Conservation (phyloP, 2,113 vertebrate genomes). For the Eulacestoma nigropectus region DNA sequence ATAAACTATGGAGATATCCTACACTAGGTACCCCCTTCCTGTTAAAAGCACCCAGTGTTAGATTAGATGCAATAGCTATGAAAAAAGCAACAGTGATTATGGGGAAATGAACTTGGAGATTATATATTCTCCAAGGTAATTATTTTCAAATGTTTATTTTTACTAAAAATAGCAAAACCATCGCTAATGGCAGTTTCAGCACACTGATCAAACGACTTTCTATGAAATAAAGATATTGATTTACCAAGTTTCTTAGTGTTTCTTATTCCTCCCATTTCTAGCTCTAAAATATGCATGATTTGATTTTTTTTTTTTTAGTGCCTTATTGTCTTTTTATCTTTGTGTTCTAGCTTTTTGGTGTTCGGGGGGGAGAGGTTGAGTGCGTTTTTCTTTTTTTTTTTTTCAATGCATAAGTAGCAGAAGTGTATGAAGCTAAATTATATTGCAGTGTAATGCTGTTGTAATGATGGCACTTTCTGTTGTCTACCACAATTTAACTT, state of each 20-base stretch:
- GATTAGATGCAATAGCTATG: background rate
- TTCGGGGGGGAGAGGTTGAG: background rate
- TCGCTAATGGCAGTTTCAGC: constrained; percentile 5
- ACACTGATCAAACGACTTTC: constrained; percentile 33
- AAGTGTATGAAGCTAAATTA: background rate
- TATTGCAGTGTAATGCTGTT: background rate
- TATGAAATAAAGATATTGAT: constrained; percentile 34
- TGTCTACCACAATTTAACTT: background rate
- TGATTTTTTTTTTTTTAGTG: background rate
- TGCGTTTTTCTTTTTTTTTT: too few relatives aligned
- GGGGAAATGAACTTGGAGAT: background rate
- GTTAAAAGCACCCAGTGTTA: background rate
- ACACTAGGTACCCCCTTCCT: background rate
- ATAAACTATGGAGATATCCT: background rate
- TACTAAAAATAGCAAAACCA: constrained; percentile 32
- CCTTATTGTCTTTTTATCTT: background rate
- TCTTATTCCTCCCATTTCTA: background rate
- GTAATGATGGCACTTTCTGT: background rate
- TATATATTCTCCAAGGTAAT: background rate
- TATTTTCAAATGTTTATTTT: constrained; percentile 52
- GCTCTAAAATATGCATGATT: background rate
- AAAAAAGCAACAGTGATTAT: background rate
- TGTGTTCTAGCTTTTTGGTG: background rate
- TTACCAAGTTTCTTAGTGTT: background rate
- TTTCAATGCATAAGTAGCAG: too few relatives aligned